phyloP scores from a whole-genome alignment of 2,797 vertebrate genomes.

The Hemibagrus guttatus region DNA sequence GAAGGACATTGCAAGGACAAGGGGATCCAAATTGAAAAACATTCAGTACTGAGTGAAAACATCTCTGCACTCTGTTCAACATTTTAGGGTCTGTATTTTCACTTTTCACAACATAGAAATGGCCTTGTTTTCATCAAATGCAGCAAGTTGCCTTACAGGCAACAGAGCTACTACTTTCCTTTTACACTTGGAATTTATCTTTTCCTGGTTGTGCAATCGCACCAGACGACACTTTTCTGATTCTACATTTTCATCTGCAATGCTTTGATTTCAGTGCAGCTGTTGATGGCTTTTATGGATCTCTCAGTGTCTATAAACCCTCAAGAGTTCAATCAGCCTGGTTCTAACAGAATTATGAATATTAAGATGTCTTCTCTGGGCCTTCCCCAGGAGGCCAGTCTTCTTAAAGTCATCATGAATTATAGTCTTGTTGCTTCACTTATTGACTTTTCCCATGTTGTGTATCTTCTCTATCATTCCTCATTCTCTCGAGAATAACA shows the following conservation, averaged over 20 bases:
- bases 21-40: constrained; percentile 5
- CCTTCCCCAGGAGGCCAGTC: constrained; percentile 1
- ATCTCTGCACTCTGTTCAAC: not conserved
- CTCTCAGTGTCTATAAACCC: constrained; percentile 34
- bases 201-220: constrained; percentile 37
- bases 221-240: constrained; percentile 35
- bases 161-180: constrained; percentile 35
- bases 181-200: constrained; percentile 40
- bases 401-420: constrained; percentile 36
- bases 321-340: constrained; percentile 22
- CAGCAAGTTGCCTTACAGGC: constrained; percentile 34
- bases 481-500: constrained; percentile 8
- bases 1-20: constrained; percentile 13
- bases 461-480: constrained; percentile 10
- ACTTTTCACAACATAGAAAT: constrained; percentile 34
- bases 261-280: constrained; percentile 47
- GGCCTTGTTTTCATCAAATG: constrained; percentile 45
- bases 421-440: constrained; percentile 27
- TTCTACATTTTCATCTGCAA: constrained; percentile 51
- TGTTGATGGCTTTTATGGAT: constrained; percentile 45
- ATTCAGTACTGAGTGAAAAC: constrained; percentile 27
- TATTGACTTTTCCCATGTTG: constrained; percentile 24
- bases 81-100: constrained; percentile 44
- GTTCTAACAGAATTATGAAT: constrained; percentile 44
- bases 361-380: constrained; percentile 28